Base-by-base conservation (phyloP, 2,888 invertebrate species). In the Cynaeus angustus region DNA sequence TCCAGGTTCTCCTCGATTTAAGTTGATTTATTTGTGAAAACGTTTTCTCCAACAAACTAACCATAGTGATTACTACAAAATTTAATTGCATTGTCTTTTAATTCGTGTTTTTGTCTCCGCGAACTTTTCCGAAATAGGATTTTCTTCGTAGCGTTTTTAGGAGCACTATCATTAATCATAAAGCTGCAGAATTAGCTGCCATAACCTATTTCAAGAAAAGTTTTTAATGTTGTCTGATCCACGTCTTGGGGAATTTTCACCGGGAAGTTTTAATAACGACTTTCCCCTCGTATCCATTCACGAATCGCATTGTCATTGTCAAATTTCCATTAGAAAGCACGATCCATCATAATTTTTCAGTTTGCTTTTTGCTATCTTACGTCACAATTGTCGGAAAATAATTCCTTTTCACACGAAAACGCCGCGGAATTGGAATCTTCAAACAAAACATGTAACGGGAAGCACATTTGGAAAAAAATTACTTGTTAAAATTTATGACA, bases 161-260 rank as follows among this genome's bases (percentile, higher is more conserved):
- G 16, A 16, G 28, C 45, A 26, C 26, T 28, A 69, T 64, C 72
- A 72, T 72, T 67, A 72, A 72, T 72, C 72, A 72, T 56, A 28
- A 41, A 21, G 58, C 41, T 48, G 13, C 56, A 66, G 69, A 72
- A 72, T 72, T 72, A 67, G 65, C 70, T 72, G 72, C 69, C 69
- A 70, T 62, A 67, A 67, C 67, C 67, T 48, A 72, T 67, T 70
- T 69, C 45, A 38, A 26, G 38, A 26, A 53, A 72, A 66, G 41
- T 69, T 69, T 68, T 61, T 59, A 62, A 68, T 59, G 67, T 61
- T 59, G 66, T 61, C 62, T 56, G 66, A 67, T 70, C 50, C 69
- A 46, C 48, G 59, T 65, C 65, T 66, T 33, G 6, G 41, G 12
- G 46, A 55, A 37, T 55, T 52, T 64, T 41, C 64, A 46, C 37